Evolutionary conservation across 2,113 vertebrate genomes (phyloP), one percentile per base, ranked within the genome.

Genomic region (Willisornis vidua): DNA sequence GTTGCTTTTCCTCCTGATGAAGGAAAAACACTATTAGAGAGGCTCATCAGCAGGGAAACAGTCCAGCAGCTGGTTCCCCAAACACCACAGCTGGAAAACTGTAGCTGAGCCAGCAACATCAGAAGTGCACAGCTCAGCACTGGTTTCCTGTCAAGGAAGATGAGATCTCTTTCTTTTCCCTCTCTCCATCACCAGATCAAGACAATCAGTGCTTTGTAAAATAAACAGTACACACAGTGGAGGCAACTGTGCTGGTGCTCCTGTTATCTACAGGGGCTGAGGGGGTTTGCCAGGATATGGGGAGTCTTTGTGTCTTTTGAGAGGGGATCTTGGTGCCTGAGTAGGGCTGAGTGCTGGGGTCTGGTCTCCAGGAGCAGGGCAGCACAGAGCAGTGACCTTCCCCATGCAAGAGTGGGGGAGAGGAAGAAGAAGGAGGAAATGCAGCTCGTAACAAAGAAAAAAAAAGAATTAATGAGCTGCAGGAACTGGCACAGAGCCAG

Each of bases 401-500:
- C 33, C 19, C 3, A 1, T 12, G 31, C 7, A 29, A 54, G 51
- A 82, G 31, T 0, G 0, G 29, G 26, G 37, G 54, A 55, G 66
- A 84, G 86, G 85, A 92, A 46, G 66, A 55, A 20, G 28, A 28
- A 94, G 31, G 49, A 85, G 80, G 85, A 52, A 90, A 95, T 92
- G 49, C 52, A 93, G 66, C 46, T 84, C 16, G 5, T 33, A 70
- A 91, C 55, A 92, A 83, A 93, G 57, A 46, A 35, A 70, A 35
- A 70, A 41, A 37, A 61, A 63, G 59, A 93, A 71, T 57, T 94
- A 96, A 96, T 85, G 92, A 97, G 79, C 91, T 94, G 72, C 39
- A 87, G 29, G 59, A 91, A 79, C 55, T 94, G 97, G 97, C 97
- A 90, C 51, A 89, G 75, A 96, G 96, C 96, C 96, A 97, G 84